Conservation (phyloP, 2,797 vertebrate species). For the Pygocentrus nattereri region DNA sequence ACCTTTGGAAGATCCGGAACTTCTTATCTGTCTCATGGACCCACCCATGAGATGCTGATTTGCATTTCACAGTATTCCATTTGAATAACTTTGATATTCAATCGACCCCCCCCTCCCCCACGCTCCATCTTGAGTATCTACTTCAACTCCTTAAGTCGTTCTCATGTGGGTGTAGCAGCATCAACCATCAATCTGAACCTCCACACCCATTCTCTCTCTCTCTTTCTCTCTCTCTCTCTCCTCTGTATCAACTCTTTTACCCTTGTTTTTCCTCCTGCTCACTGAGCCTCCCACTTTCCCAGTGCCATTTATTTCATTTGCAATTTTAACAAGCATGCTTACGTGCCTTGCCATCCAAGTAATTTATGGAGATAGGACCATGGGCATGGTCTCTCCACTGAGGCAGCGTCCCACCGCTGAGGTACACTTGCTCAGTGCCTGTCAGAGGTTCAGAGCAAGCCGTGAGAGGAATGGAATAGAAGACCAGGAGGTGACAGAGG, state of each 20-base stretch:
- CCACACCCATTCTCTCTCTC: constrained; percentile 38
- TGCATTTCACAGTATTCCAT: constrained; percentile 45
- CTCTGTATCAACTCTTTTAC: constrained; percentile 37
- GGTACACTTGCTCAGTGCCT: constrained; percentile 57
- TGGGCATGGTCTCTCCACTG: constrained; percentile 64
- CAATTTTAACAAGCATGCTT: constrained; percentile 79
- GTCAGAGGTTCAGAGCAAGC: constrained; percentile 45
- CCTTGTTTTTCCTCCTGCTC: constrained; percentile 28
- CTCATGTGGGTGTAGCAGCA: constrained; percentile 47
- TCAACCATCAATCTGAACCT: constrained; percentile 28
- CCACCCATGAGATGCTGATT: constrained; percentile 49
- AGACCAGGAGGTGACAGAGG: constrained; percentile 24
- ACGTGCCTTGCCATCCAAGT: constrained; percentile 74
- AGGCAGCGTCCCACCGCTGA: constrained; percentile 59
- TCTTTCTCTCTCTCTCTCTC: constrained; percentile 43
- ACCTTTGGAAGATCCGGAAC: constrained; percentile 45
- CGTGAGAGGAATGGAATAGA: constrained; percentile 1
- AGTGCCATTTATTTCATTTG: constrained; percentile 72
- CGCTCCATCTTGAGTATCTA: constrained; percentile 35
- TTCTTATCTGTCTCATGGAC: constrained; percentile 35
- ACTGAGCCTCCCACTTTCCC: constrained; percentile 43
- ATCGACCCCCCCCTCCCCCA: constrained; percentile 31
- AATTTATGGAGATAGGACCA: constrained; percentile 81
- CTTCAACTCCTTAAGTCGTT: constrained; percentile 49
- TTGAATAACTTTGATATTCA: constrained; percentile 56